Evolutionary conservation across 1,140 invertebrate species (phyloP).

Genomic region (Bombus polaris): DNA sequence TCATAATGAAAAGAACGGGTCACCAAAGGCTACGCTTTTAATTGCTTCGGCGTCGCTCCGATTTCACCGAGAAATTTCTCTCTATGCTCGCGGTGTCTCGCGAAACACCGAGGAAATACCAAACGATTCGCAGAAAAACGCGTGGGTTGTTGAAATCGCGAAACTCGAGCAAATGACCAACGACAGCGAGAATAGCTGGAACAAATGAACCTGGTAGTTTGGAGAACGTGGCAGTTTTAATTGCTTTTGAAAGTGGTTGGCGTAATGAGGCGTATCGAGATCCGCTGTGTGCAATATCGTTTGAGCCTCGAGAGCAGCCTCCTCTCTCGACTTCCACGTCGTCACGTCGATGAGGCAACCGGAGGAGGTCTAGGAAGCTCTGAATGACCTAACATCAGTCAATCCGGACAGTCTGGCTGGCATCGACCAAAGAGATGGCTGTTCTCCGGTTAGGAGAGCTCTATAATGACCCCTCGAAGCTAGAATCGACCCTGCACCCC

Average conservation of each 20-base stretch:
- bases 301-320: slow-evolving; percentile 5
- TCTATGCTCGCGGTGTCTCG: background rate
- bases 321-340: slow-evolving; percentile 38
- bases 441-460: slow-evolving; percentile 59
- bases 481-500: slow-evolving; percentile 64
- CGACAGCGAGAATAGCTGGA: background rate
- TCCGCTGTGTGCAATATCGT: slow-evolving; percentile 59
- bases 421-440: slow-evolving; percentile 51
- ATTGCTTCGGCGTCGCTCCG: slow-evolving; percentile 9
- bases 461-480: slow-evolving; percentile 69
- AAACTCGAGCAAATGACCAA: background rate
- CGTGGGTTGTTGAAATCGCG: background rate
- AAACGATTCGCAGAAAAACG: background rate
- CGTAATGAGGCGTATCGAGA: slow-evolving; percentile 55
- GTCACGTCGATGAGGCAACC: slow-evolving; percentile 59
- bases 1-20: background rate
- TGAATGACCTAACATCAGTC: slow-evolving; percentile 71
- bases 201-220: background rate
- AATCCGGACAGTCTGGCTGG: slow-evolving; percentile 66
- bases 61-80: slow-evolving; percentile 28
- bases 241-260: slow-evolving; percentile 64
- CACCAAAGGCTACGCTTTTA: background rate
- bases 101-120: background rate
- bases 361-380: slow-evolving; percentile 58
- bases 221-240: slow-evolving; percentile 56